A percentile compares a stretch with the other conserved stretches of the same genome.
Evolutionary conservation across 2,888 invertebrate genomes (phyloP).

Genomic region (Hydrotaea diabolus): DNA sequence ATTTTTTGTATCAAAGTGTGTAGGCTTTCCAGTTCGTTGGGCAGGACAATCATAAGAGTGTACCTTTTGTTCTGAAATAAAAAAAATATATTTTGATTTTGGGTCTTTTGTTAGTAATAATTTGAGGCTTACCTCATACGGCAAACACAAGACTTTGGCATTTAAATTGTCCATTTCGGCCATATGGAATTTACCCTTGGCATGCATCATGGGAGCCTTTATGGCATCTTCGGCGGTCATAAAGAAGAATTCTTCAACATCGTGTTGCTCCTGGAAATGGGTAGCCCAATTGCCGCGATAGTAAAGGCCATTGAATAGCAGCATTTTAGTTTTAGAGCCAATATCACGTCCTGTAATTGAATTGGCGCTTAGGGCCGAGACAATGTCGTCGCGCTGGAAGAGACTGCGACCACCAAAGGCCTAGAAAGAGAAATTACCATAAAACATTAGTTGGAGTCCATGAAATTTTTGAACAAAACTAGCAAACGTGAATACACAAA

Average conservation of each 20-base stretch:
- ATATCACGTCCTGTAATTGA: conserved; percentile 82
- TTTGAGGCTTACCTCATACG: conserved; percentile 85
- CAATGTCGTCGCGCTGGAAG: conserved; percentile 82
- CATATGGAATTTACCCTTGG: conserved; percentile 84
- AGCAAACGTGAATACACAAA: too few relatives aligned
- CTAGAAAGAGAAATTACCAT: conserved; percentile 69
- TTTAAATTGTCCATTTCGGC: conserved; percentile 84
- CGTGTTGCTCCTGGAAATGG: conserved; percentile 82
- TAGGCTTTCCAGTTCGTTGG: conserved; percentile 83
- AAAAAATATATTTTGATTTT: background rate
- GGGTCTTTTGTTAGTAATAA: background rate
- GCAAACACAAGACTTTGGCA: conserved; percentile 86
- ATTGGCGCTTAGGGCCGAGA: conserved; percentile 84
- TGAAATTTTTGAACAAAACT: too few relatives aligned
- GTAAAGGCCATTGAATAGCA: conserved; percentile 89
- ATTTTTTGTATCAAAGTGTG: conserved; percentile 83
- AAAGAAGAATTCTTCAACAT: conserved; percentile 84
- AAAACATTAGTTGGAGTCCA: too few relatives aligned
- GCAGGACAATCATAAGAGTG: conserved; percentile 83
- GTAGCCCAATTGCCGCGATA: conserved; percentile 90
- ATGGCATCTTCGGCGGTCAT: conserved; percentile 84
- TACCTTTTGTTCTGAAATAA: conserved; percentile 83
- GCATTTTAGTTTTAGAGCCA: conserved; percentile 82
- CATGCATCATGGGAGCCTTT: conserved; percentile 86
- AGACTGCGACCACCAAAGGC: conserved; percentile 80